Evolutionary conservation across 2,888 invertebrate species (phyloP), one percentile per base, ranked within the genome.

Genomic region (Cheilosia vernalis): DNA sequence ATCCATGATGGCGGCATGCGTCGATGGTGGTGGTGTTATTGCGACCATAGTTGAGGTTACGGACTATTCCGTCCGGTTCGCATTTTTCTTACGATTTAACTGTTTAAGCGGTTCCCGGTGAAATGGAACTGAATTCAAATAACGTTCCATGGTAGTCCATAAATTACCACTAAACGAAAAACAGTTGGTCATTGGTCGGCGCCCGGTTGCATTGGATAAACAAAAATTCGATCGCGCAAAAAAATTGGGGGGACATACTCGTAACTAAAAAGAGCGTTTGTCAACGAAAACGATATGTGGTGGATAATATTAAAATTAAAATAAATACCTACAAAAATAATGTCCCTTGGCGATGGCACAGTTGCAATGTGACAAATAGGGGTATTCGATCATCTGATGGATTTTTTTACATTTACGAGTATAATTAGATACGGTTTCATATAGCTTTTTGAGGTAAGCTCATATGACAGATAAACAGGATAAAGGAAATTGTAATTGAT

Each of bases 101-200:
- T 37, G 24, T 9, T 24, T 13, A 19, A 61, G 42, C 33, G 72
- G 40, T 30, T 27, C 15, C 7, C n/a, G 15, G 40, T 17, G 40
- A 60, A 40, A 44, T 13, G 17, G 55, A 19, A 56, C 55, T 24
- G 49, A 56, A 66, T 78, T 78, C 73, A 83, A 83, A 83, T 83
- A 83, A 77, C 63, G 51, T 44, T 70, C 27, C 21, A 49, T 42
- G 51, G 55, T 61, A 73, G 51, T 72, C 61, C 61, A 78, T 83
- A 83, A 83, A 83, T 83, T 55, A 72, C 67, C 67, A 33, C 63
- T 73, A 73, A 83, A 78, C 78, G 83, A 73, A 73, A 73, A 83
- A 67, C 78, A 73, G 72, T 83, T 83, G 61, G 72, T 49, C 66
- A 63, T 83, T 83, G 61, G 72, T 49, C 66, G 56, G 58, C 51